phyloP scores from a whole-genome alignment of 2,888 invertebrate genomes.

The Rhogogaster chlorosoma region DNA sequence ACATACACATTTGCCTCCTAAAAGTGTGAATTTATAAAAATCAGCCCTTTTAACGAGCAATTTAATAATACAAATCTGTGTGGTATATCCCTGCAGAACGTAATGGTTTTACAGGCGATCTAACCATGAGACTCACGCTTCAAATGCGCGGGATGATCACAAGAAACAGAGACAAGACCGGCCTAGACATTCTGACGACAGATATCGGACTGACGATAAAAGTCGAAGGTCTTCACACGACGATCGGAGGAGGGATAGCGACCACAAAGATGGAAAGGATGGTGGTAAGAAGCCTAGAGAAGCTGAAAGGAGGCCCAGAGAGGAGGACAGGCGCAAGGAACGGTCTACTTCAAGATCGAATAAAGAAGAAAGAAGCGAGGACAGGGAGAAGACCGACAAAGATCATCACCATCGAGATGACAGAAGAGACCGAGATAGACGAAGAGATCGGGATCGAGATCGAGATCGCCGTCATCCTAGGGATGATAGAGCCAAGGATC shows the following conservation, averaged over 20 bases:
- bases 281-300: slow-evolving; percentile 63
- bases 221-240: slow-evolving; percentile 69
- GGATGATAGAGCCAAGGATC: slow-evolving; percentile 72
- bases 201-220: slow-evolving; percentile 60
- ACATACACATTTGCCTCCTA: not conserved
- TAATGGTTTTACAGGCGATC: slow-evolving; percentile 77
- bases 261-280: slow-evolving; percentile 68
- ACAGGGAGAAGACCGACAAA: slow-evolving; percentile 66
- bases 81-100: slow-evolving; percentile 78
- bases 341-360: slow-evolving; percentile 63
- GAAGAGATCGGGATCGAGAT: slow-evolving; percentile 68
- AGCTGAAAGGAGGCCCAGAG: slow-evolving; percentile 68
- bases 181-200: slow-evolving; percentile 64
- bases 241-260: slow-evolving; percentile 67
- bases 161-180: slow-evolving; percentile 67
- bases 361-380: slow-evolving; percentile 67
- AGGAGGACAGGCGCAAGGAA: slow-evolving; percentile 68
- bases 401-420: slow-evolving; percentile 72
- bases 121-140: slow-evolving; percentile 70
- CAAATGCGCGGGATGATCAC: slow-evolving; percentile 69
- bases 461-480: slow-evolving; percentile 71
- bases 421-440: slow-evolving; percentile 67
- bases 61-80: slow-evolving; percentile 77
- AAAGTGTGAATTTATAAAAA: slow-evolving; percentile 24
- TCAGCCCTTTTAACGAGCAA: slow-evolving; percentile 58